These are phyloP conservation scores for Zosterops japonicus DNA, from an alignment of 2,113 vertebrate genomes.

Conservation along the genomic window DNA sequence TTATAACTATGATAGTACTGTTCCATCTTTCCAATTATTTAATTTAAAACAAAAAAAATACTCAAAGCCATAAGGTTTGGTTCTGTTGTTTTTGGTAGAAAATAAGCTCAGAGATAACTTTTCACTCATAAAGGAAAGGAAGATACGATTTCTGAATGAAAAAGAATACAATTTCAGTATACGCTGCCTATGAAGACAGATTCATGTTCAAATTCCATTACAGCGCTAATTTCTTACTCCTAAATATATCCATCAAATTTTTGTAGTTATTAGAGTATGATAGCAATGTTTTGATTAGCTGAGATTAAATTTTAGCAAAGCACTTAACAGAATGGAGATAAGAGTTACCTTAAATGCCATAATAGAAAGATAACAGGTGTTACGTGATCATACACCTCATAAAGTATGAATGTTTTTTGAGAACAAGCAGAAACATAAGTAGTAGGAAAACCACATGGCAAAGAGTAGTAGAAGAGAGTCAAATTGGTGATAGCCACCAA, in stretches of 20 bases:
- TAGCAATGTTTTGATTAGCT: neutral
- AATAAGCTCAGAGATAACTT: neutral
- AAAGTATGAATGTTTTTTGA: neutral
- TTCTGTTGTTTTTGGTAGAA: neutral
- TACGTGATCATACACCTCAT: neutral
- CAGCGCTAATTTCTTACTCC: neutral
- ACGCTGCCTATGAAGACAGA: neutral
- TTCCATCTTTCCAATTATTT: neutral
- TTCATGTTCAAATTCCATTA: neutral
- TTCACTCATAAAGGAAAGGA: neutral
- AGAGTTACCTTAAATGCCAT: neutral
- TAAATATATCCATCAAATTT: neutral
- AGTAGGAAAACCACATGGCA: neutral
- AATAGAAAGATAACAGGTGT: neutral
- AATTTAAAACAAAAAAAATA: neutral
- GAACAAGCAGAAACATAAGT: neutral
- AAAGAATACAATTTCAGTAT: neutral
- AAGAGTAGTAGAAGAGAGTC: neutral
- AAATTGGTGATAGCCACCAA: neutral
- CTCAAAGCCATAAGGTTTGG: neutral
- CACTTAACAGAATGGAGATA: neutral
- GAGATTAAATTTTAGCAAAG: neutral
- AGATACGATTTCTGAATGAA: neutral
- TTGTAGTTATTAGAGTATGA: neutral
- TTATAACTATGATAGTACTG: neutral